Percentiles rank a stretch among this genome's conserved stretches.
Evolutionary conservation across 2,888 invertebrate species (phyloP).

Genomic region (Nasonia oneida): DNA sequence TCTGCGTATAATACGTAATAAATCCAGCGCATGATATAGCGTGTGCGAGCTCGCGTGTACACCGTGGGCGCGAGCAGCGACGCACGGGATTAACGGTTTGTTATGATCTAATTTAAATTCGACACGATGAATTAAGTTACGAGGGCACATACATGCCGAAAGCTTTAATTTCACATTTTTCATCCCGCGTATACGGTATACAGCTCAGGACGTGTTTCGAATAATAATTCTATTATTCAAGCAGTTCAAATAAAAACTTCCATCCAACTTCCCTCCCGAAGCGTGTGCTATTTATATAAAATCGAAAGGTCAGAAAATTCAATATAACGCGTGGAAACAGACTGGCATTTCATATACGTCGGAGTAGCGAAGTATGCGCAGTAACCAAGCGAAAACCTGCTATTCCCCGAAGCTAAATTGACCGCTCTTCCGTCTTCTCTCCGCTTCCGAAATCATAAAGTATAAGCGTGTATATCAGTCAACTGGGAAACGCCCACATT

Average conservation of each 20-base stretch:
- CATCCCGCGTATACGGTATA: neutral
- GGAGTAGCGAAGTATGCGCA: neutral
- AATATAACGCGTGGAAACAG: too few relatives aligned
- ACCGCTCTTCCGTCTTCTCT: neutral
- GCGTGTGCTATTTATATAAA: too few relatives aligned
- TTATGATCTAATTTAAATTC: conserved; percentile 46
- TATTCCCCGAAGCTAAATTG: conserved; percentile 6
- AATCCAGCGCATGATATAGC: neutral
- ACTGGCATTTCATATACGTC: neutral
- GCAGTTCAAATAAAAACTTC: neutral
- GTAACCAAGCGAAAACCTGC: neutral
- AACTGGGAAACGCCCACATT: conserved; percentile 6
- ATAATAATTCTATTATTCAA: conserved; percentile 18
- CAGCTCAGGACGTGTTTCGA: conserved; percentile 4
- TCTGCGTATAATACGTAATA: neutral
- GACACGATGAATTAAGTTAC: conserved; percentile 35
- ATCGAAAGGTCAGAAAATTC: too few relatives aligned
- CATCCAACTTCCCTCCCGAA: neutral
- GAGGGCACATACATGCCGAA: neutral
- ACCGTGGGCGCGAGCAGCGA: conserved; percentile 8
- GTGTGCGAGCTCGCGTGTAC: neutral
- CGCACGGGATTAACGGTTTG: conserved; percentile 38
- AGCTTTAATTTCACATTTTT: conserved; percentile 35
- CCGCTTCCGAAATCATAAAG: conserved; percentile 27
- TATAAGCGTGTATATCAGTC: neutral